These are phyloP conservation scores for Protosalanx chinensis DNA, from an alignment of 2,797 vertebrate genomes.

Conservation along the genomic window DNA sequence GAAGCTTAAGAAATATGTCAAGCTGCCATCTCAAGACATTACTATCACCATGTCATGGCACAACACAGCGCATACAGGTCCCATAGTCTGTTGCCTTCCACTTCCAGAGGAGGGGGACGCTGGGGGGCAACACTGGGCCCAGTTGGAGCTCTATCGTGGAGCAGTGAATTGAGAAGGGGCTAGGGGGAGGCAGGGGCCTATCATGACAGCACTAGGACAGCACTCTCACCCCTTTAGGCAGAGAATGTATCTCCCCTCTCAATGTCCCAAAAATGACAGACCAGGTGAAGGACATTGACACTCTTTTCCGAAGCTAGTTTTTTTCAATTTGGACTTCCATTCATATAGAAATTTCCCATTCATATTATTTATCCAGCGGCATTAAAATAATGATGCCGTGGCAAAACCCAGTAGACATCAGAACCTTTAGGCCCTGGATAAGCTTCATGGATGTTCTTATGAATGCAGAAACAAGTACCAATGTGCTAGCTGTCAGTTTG, in stretches of 20 bases:
- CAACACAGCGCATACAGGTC: conserved; percentile 59
- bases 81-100: conserved; percentile 68
- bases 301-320: not conserved
- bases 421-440: conserved; percentile 62
- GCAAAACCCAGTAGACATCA: conserved; percentile 53
- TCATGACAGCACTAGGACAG: conserved; percentile 42
- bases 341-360: conserved; percentile 45
- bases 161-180: conserved; percentile 36
- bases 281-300: conserved; percentile 22
- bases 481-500: conserved; percentile 13
- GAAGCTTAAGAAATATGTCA: conserved; percentile 77
- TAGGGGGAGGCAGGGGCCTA: conserved; percentile 10
- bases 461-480: conserved; percentile 29
- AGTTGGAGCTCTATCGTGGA: conserved; percentile 52
- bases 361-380: conserved; percentile 62
- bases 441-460: conserved; percentile 50
- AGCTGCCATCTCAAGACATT: conserved; percentile 72
- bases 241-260: conserved; percentile 50
- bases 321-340: conserved; percentile 13
- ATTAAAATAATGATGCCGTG: conserved; percentile 58
- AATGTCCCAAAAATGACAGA: conserved; percentile 73
- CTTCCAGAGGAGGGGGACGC: conserved; percentile 62
- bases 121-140: conserved; percentile 65
- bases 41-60: conserved; percentile 70
- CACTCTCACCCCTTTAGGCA: conserved; percentile 54